phyloP scores from a whole-genome alignment of 2,888 invertebrate genomes.

The Pristionchus japonicus region DNA sequence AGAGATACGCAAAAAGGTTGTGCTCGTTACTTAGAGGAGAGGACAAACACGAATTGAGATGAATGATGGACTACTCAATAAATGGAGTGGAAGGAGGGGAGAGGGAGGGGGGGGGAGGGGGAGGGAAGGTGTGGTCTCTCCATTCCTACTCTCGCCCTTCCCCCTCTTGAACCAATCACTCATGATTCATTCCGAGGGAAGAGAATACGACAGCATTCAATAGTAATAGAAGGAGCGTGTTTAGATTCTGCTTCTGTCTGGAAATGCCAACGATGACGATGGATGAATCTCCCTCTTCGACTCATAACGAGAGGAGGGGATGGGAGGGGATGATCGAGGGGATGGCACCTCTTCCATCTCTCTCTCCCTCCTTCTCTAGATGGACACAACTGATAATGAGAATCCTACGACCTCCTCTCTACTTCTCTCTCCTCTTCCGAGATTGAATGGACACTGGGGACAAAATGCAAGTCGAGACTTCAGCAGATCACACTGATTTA shows the following conservation, averaged over 20 bases:
- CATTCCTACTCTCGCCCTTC: neutral
- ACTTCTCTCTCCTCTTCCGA: neutral
- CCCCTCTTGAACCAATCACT: neutral
- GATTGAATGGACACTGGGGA: conserved; percentile 34
- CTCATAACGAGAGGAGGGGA: neutral
- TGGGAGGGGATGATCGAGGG: neutral
- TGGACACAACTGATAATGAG: conserved; percentile 39
- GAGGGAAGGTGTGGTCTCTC: neutral
- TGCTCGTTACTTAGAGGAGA: neutral
- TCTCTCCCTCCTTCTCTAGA: neutral
- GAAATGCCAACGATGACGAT: neutral
- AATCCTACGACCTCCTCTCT: neutral
- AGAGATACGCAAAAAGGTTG: neutral
- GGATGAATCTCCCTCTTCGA: no score
- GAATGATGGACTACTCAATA: conserved; percentile 11
- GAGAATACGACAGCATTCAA: neutral
- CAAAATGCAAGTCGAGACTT: neutral
- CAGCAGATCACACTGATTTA: neutral
- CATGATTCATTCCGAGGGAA: neutral
- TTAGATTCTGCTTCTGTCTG: neutral
- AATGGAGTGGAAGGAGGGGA: neutral
- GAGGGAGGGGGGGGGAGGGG: neutral
- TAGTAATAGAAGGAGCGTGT: neutral
- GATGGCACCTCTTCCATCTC: neutral
- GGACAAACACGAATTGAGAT: neutral